phyloP scores from a whole-genome alignment of 2,797 vertebrate genomes.

The Morus bassanus region DNA sequence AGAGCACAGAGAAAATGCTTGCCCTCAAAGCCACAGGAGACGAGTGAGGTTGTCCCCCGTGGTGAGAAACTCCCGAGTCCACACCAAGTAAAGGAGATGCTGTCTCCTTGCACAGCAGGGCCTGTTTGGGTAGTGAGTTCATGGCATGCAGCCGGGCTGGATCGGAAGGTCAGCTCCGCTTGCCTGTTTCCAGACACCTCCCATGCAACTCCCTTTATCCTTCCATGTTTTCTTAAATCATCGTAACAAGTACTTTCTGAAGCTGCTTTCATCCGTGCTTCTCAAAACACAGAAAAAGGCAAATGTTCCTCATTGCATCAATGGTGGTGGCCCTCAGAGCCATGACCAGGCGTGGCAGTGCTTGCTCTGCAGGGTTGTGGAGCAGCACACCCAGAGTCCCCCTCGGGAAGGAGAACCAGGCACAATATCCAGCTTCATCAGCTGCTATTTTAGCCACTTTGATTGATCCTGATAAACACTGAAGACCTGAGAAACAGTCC shows the following conservation, averaged over 20 bases:
- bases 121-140: not conserved
- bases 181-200: not conserved
- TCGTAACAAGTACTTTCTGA: not conserved
- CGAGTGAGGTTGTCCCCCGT: not conserved
- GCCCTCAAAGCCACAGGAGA: not conserved
- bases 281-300: not conserved
- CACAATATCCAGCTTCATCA: not conserved
- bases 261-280: not conserved
- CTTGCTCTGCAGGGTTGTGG: not conserved
- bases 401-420: not conserved
- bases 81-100: not conserved
- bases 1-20: not conserved
- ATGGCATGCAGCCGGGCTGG: not conserved
- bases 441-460: not conserved
- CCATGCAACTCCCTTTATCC: not conserved
- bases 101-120: not conserved
- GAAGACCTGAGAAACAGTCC: not conserved
- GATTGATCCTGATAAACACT: not conserved
- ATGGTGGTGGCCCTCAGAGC: not conserved
- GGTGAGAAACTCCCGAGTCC: not conserved
- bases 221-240: not conserved
- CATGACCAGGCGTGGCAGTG: not conserved
- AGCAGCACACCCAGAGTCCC: not conserved
- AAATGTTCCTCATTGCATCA: not conserved
- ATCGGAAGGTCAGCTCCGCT: not conserved